Percentiles rank a stretch among this genome's conserved stretches.
phyloP scores from a whole-genome alignment of 2,113 vertebrate genomes.

The Oxyruncus cristatus region DNA sequence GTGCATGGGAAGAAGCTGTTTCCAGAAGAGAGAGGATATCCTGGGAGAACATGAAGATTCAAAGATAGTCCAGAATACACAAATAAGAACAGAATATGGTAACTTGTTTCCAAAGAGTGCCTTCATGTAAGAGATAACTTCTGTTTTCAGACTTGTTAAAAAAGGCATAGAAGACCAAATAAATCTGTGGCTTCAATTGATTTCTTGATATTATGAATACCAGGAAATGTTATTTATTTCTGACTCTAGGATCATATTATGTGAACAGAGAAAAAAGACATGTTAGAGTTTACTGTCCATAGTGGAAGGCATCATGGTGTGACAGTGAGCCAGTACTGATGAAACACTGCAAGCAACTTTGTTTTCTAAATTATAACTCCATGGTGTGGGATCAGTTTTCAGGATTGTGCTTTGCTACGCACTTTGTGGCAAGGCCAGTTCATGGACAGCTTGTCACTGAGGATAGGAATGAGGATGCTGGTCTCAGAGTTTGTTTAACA shows the following conservation, averaged over 20 bases:
- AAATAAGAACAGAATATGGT: background rate
- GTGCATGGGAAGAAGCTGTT: background rate
- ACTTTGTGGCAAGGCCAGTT: conserved; percentile 7
- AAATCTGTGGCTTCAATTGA: background rate
- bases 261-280: background rate
- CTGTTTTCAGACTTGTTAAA: background rate
- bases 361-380: background rate
- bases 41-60: background rate
- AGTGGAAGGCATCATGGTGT: background rate
- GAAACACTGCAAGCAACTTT: background rate
- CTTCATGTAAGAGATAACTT: background rate
- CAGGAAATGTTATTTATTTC: background rate
- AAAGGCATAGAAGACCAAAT: background rate
- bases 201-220: background rate
- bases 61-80: background rate
- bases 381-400: background rate
- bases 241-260: background rate
- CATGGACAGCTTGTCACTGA: background rate
- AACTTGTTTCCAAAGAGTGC: background rate
- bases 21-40: background rate
- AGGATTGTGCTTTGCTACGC: conserved; percentile 30
- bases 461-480: conserved; percentile 34
- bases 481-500: background rate
- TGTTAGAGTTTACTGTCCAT: background rate
- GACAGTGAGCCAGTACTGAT: background rate